A percentile compares a stretch with the other conserved stretches of the same genome.
These are phyloP conservation scores for Sebastes trivittatus DNA, from an alignment of 2,797 vertebrate species.

Conservation along the genomic window DNA sequence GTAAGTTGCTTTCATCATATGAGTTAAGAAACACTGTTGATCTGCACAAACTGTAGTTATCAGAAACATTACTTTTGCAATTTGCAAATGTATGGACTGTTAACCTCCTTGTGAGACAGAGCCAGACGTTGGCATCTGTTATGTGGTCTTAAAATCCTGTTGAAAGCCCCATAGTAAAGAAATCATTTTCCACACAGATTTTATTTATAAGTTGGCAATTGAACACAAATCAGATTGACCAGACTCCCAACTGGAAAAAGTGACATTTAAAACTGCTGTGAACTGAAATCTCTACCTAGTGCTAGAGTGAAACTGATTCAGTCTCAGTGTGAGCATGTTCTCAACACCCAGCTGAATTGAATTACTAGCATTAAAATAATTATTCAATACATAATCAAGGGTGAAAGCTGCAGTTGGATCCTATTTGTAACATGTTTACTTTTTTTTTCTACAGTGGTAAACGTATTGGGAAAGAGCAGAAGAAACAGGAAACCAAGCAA, in stretches of 20 bases:
- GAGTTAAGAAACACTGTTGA: background rate
- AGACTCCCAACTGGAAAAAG: background rate
- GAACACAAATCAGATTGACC: background rate
- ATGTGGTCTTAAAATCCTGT: background rate
- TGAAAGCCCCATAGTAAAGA: background rate
- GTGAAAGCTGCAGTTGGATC: background rate
- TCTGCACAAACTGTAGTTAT: background rate
- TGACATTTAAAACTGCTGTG: background rate
- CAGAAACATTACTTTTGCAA: background rate
- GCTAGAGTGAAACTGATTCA: background rate
- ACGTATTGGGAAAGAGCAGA: conserved; percentile 55
- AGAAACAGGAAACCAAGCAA: conserved; percentile 81
- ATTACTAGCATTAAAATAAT: background rate
- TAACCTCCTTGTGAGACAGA: background rate
- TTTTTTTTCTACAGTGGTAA: conserved; percentile 46
- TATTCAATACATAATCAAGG: too few relatives aligned
- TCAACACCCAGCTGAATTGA: background rate
- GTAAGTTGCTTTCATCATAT: conserved; percentile 45
- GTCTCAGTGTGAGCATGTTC: background rate
- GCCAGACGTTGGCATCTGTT: background rate
- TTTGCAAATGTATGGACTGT: background rate
- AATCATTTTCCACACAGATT: too few relatives aligned
- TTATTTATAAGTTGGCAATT: too few relatives aligned
- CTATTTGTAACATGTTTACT: background rate
- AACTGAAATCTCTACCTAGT: background rate